These are phyloP conservation scores for Hydractinia symbiolongicarpus DNA, from an alignment of 30 jellyfish, hydroid and myxozoan genomes.

Conservation along the genomic window DNA sequence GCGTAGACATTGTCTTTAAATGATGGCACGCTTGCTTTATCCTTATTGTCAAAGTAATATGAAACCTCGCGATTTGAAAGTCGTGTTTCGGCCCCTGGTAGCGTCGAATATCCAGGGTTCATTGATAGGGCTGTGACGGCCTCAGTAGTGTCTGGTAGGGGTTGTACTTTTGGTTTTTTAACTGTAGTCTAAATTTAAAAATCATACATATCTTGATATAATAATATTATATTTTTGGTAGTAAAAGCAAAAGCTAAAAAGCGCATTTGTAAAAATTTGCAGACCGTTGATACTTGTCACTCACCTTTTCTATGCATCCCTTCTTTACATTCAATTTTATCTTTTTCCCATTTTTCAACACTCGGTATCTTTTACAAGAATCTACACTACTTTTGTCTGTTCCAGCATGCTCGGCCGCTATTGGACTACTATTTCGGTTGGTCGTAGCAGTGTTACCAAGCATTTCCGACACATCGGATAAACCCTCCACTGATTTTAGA, in stretches of 20 bases:
- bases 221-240: too few species aligned
- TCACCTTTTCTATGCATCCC: background rate
- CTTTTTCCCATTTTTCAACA: background rate
- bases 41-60: background rate
- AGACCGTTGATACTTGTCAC: background rate
- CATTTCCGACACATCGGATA: background rate
- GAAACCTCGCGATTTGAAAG: slow-evolving; percentile 1
- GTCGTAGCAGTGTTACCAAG: background rate
- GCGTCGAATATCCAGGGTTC: slow-evolving; percentile 15
- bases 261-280: too few species aligned
- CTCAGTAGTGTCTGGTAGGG: background rate
- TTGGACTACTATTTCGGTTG: background rate
- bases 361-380: background rate
- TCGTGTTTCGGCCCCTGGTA: slow-evolving; percentile 9
- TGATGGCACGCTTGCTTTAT: background rate
- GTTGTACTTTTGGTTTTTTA: slow-evolving; percentile 8
- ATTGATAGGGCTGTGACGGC: background rate
- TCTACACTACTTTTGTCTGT: background rate
- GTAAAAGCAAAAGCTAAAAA: too few species aligned
- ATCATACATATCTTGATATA: too few species aligned
- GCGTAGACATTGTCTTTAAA: slow-evolving; percentile 8
- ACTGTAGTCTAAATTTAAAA: background rate
- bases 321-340: background rate
- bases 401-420: slow-evolving; percentile 1
- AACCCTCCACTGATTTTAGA: background rate